Evolutionary conservation across 2,888 invertebrate genomes (phyloP).

Genomic region (Drosophila tanythrix): DNA sequence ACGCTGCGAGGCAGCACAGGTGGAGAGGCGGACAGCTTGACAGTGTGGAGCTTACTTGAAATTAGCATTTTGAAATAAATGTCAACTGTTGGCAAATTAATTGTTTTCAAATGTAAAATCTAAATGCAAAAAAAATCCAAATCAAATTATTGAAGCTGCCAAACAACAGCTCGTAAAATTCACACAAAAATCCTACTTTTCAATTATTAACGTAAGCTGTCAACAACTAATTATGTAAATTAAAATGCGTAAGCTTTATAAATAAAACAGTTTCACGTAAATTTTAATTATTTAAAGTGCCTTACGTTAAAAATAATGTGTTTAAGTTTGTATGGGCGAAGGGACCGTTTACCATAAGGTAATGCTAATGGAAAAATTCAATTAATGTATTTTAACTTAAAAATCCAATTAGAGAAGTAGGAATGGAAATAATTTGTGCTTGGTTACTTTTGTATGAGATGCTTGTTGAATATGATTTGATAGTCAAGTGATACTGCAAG

Average conservation of each 20-base stretch:
- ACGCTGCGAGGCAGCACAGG: not conserved
- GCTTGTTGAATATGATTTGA: not conserved
- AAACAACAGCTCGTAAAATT: not conserved
- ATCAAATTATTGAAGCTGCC: not conserved
- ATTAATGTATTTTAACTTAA: not conserved
- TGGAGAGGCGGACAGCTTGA: constrained; percentile 11
- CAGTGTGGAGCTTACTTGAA: constrained; percentile 6
- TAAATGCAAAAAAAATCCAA: not conserved
- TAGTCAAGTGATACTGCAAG: not conserved
- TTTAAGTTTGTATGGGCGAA: not conserved
- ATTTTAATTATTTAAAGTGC: not conserved
- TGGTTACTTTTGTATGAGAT: not conserved
- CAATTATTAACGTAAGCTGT: not conserved
- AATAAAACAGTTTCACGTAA: not conserved
- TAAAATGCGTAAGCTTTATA: not conserved
- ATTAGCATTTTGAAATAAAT: constrained; percentile 46
- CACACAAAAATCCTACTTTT: not conserved
- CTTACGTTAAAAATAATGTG: not conserved
- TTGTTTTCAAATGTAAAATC: constrained; percentile 5
- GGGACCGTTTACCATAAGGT: not conserved
- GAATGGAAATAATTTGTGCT: not conserved
- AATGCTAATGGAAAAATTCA: not conserved
- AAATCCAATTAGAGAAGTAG: not conserved
- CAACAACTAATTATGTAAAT: not conserved
- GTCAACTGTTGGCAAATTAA: constrained; percentile 20